Evolutionary conservation across 2,113 vertebrate species (phyloP).

Genomic region (Cyanoramphus novaezelandiae): DNA sequence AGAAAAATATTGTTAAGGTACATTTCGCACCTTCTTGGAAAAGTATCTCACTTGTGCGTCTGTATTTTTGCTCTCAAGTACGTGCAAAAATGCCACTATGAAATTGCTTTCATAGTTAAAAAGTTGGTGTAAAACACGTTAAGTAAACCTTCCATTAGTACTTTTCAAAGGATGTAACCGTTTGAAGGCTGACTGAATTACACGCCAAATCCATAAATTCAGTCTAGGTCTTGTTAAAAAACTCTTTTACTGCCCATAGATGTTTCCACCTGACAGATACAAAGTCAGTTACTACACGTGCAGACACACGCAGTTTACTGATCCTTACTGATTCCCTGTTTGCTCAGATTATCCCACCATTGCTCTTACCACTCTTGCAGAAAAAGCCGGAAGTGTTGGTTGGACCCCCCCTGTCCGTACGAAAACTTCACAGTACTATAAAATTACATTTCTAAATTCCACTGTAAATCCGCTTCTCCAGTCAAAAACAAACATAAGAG

Average conservation of each 20-base stretch:
- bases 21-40: background rate
- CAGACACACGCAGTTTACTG: background rate
- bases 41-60: background rate
- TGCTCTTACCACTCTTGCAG: background rate
- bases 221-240: background rate
- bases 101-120: background rate
- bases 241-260: background rate
- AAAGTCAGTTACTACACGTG: background rate
- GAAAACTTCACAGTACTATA: background rate
- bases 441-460: background rate
- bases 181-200: background rate
- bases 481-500: background rate
- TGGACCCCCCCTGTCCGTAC: background rate
- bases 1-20: background rate
- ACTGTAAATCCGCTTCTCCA: background rate
- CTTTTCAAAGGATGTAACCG: background rate
- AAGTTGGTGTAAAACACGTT: background rate
- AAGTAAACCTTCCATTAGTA: background rate
- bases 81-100: background rate
- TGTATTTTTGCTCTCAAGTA: background rate
- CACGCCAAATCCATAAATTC: background rate
- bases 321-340: background rate
- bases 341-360: background rate
- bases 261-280: background rate
- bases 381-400: background rate